These are phyloP conservation scores for Echiichthys vipera DNA, from an alignment of 2,797 vertebrate species.

Conservation along the genomic window DNA sequence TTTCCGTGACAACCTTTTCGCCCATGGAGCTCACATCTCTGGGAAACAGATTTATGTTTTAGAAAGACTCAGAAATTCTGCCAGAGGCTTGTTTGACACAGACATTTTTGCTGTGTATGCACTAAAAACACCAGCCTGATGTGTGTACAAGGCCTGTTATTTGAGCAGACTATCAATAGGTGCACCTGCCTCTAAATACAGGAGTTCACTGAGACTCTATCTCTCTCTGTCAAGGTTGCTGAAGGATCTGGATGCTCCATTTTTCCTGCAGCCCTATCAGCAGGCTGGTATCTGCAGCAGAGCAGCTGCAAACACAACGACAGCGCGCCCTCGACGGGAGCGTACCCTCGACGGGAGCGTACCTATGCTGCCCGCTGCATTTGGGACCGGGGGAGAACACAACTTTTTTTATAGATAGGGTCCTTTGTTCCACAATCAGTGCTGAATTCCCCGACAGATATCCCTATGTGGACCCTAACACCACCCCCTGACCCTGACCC, in stretches of 20 bases:
- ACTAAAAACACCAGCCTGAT: not conserved
- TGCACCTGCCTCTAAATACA: slow-evolving; percentile 14
- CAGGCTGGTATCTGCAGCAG: slow-evolving; percentile 28
- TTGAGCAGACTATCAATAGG: not conserved
- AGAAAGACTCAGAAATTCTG: too few species aligned
- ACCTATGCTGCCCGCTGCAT: not conserved
- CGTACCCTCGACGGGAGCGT: too few species aligned
- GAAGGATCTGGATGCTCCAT: slow-evolving; percentile 17
- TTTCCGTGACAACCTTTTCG: not conserved
- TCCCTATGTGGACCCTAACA: too few species aligned
- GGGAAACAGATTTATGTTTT: too few species aligned
- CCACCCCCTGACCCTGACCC: too few species aligned
- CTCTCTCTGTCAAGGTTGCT: slow-evolving; percentile 52
- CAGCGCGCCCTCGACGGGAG: not conserved
- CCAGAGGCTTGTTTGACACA: not conserved
- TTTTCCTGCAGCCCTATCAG: slow-evolving; percentile 22
- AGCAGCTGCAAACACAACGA: slow-evolving; percentile 36
- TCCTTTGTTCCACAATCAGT: too few species aligned
- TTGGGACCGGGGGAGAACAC: too few species aligned
- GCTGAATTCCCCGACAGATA: too few species aligned
- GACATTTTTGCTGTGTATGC: not conserved
- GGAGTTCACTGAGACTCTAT: not conserved
- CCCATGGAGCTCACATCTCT: too few species aligned
- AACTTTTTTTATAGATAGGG: too few species aligned
- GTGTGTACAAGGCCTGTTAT: not conserved